A percentile compares a stretch with the other conserved stretches of the same genome.
Evolutionary conservation across 2,888 invertebrate genomes (phyloP).

Genomic region (Philopedon plagiatum): DNA sequence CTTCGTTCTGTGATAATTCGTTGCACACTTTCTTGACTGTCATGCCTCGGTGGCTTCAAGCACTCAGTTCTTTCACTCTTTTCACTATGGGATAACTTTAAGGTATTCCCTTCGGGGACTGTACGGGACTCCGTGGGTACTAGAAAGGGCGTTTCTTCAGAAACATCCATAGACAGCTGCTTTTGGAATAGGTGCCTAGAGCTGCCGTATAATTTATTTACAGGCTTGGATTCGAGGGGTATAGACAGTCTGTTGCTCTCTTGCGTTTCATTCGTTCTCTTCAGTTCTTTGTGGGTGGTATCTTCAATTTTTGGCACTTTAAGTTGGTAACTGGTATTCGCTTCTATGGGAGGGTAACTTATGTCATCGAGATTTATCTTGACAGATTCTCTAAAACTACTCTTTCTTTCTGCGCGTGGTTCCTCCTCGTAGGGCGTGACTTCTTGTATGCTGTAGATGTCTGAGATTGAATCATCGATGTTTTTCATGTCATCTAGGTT

Average conservation of each 20-base stretch:
- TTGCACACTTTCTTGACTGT: slow-evolving; percentile 72
- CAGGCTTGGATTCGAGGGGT: slow-evolving; percentile 62
- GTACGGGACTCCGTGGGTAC: slow-evolving; percentile 25
- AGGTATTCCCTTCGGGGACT: slow-evolving; percentile 33
- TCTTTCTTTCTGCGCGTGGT: slow-evolving; percentile 63
- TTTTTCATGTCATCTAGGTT: slow-evolving; percentile 72
- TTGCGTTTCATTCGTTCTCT: slow-evolving; percentile 61
- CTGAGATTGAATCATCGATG: slow-evolving; percentile 66
- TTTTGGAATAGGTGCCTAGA: slow-evolving; percentile 73
- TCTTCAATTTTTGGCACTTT: slow-evolving; percentile 60
- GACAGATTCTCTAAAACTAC: slow-evolving; percentile 32
- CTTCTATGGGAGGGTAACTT: slow-evolving; percentile 55
- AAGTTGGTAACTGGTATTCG: slow-evolving; percentile 50
- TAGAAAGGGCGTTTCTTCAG: slow-evolving; percentile 71
- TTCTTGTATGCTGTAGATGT: slow-evolving; percentile 66
- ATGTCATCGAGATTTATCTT: slow-evolving; percentile 63
- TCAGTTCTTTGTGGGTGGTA: slow-evolving; percentile 52
- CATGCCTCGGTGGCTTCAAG: slow-evolving; percentile 61
- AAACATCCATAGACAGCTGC: slow-evolving; percentile 72
- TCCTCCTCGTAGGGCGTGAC: slow-evolving; percentile 53
- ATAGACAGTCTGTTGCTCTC: slow-evolving; percentile 56
- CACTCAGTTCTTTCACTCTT: slow-evolving; percentile 14
- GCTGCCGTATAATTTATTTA: slow-evolving; percentile 67
- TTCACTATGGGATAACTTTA: slow-evolving; percentile 13
- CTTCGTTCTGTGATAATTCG: slow-evolving; percentile 76